Evolutionary conservation across 1,140 invertebrate species (phyloP), one percentile per base, ranked within the genome.

Genomic region (Euura saliciscinereae): DNA sequence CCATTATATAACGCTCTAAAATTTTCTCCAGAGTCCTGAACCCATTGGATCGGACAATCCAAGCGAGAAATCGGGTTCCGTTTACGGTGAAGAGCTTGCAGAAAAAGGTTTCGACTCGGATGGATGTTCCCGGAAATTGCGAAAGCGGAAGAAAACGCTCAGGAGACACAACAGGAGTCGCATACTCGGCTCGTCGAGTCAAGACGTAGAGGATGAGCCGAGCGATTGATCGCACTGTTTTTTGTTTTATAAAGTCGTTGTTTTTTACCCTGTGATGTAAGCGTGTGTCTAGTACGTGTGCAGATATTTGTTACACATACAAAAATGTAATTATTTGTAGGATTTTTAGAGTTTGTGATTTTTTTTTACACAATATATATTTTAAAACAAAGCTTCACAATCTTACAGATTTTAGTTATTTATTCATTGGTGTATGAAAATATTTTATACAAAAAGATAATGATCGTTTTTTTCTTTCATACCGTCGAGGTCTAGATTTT

Each of bases 81-180:
- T 59, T 59, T 59, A 59, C 51, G 51, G 13, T 0, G 51, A 59
- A 59, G 51, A 59, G 5, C 51, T 59, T 3, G 51, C 51, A 59
- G 51, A 59, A 11, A 59, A 59, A 59, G 8, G 51, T n/a, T 59
- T 59, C 51, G 51, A 59, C 51, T 59, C 13, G 51, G 51, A 59
- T 59, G 51, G 51, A 59, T 59, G 51, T 59, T n/a, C 51, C 51
- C 51, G 51, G 51, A 59, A 59, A n/a, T 59, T 59, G 51, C 51
- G 51, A n/a, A 59, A 59, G 13, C 51, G 51, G 51, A 59, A 59
- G 13, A 59, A 59, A 4, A 59, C 51, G 51, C 51, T 59, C 6
- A 59, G 51, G 13, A 8, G 51, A n/a, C 51, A 59, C 51, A 59
- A 59, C 51, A 59, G 51, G 51, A n/a, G 51, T 3, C 51, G 51